phyloP scores from a whole-genome alignment of 2,888 invertebrate genomes.

The Pseudanteris insignis region DNA sequence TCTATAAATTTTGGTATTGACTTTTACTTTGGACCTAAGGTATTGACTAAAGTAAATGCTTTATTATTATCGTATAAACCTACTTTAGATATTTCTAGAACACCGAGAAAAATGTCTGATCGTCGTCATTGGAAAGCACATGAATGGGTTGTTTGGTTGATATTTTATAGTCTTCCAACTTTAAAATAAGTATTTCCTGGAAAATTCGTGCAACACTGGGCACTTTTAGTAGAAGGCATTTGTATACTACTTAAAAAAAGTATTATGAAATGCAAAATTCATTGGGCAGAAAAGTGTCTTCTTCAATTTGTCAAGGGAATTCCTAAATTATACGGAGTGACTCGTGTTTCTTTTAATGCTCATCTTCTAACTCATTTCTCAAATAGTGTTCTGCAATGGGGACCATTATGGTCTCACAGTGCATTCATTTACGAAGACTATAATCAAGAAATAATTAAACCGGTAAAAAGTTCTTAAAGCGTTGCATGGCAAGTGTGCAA shows the following conservation, averaged over 20 bases:
- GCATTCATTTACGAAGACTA: constrained; percentile 38
- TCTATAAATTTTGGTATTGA: background rate
- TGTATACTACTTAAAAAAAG: constrained; percentile 12
- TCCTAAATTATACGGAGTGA: constrained; percentile 10
- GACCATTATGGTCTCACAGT: constrained; percentile 29
- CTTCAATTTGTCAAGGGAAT: constrained; percentile 23
- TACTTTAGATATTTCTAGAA: constrained; percentile 21
- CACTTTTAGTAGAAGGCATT: constrained; percentile 24
- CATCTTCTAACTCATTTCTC: constrained; percentile 15
- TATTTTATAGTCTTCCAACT: constrained; percentile 31
- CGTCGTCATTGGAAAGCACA: constrained; percentile 25
- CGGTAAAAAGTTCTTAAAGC: constrained; percentile 28
- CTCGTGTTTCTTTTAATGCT: constrained; percentile 10
- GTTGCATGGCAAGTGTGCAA: constrained; percentile 28
- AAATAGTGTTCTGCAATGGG: constrained; percentile 11
- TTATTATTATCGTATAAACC: constrained; percentile 14
- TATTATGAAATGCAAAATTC: constrained; percentile 21
- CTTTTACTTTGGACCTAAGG: constrained; percentile 12
- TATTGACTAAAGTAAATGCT: constrained; percentile 13
- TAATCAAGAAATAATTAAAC: constrained; percentile 17
- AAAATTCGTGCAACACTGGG: constrained; percentile 27
- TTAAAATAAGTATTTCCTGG: constrained; percentile 16
- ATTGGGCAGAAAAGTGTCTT: constrained; percentile 13
- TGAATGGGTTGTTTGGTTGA: constrained; percentile 28
- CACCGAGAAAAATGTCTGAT: constrained; percentile 23